Percentiles rank a stretch among this genome's conserved stretches.
Conservation (phyloP, 2,113 vertebrate genomes). For the Trinectes maculatus region DNA sequence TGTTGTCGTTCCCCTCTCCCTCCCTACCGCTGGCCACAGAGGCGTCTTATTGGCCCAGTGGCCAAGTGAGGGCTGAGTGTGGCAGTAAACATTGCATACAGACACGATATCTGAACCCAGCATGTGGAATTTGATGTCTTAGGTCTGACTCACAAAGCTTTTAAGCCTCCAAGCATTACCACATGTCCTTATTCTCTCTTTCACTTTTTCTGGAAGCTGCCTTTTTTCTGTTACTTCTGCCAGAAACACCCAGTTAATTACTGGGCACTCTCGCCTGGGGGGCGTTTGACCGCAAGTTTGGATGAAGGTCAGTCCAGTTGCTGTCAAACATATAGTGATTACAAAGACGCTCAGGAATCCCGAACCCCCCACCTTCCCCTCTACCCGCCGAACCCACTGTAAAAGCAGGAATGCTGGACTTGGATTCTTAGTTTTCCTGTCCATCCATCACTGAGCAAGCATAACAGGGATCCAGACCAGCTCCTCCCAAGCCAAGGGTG, state of each 20-base stretch:
- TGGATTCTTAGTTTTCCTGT: constrained; percentile 73
- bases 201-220: constrained; percentile 56
- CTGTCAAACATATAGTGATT: constrained; percentile 71
- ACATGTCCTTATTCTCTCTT: constrained; percentile 55
- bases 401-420: constrained; percentile 73
- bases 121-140: constrained; percentile 81
- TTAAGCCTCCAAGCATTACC: constrained; percentile 66
- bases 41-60: constrained; percentile 66
- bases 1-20: constrained; percentile 69
- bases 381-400: constrained; percentile 57
- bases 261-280: constrained; percentile 44
- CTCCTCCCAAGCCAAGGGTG: constrained; percentile 70
- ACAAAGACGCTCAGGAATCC: constrained; percentile 69
- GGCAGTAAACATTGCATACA: constrained; percentile 77
- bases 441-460: constrained; percentile 77
- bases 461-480: constrained; percentile 66
- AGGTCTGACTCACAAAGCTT: constrained; percentile 74
- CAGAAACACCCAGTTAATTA: constrained; percentile 71
- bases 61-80: constrained; percentile 64
- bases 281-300: constrained; percentile 56
- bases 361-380: constrained; percentile 22
- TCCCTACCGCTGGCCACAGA: constrained; percentile 65
- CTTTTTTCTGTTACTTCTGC: constrained; percentile 49
- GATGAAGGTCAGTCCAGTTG: constrained; percentile 62
- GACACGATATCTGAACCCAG: constrained; percentile 78